Conservation (phyloP, 2,797 vertebrate genomes). For the Parauchenoglanis punctatus region DNA sequence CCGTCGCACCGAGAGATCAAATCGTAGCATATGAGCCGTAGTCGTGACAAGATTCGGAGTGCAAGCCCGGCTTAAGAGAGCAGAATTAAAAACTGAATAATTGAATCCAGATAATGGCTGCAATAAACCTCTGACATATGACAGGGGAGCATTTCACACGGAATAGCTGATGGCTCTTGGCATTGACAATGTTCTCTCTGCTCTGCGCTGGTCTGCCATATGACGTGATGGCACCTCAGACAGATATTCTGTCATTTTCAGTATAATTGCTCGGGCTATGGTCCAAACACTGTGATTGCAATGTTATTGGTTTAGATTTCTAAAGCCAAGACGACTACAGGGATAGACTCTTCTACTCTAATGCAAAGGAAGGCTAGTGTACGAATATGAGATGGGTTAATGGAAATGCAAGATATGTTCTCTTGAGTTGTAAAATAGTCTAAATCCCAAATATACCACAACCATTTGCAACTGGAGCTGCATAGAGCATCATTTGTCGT, state of each 20-base stretch:
- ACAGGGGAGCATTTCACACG: constrained; percentile 34
- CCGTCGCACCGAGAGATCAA: not conserved
- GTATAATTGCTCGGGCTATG: constrained; percentile 48
- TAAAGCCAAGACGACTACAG: not conserved
- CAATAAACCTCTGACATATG: constrained; percentile 41
- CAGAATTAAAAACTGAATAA: constrained; percentile 48
- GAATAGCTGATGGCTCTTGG: constrained; percentile 45
- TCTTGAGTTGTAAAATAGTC: not conserved
- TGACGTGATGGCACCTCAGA: constrained; percentile 35
- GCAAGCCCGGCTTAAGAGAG: constrained; percentile 8
- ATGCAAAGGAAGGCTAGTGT: not conserved
- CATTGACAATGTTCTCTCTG: constrained; percentile 31
- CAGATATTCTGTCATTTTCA: constrained; percentile 33
- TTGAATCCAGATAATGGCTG: constrained; percentile 42
- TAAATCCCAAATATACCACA: not conserved
- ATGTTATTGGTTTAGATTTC: constrained; percentile 28
- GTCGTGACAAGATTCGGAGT: constrained; percentile 1
- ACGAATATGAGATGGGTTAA: not conserved
- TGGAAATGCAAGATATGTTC: not conserved
- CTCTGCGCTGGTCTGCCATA: constrained; percentile 16
- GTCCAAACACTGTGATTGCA: constrained; percentile 51
- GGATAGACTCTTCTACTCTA: too few relatives aligned
- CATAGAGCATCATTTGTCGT: not conserved
- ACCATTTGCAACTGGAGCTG: not conserved
- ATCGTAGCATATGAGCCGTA: not conserved